A percentile compares a stretch with the other conserved stretches of the same genome.
Conservation (phyloP, 2,113 vertebrate species). For the Vanacampus margaritifer region DNA sequence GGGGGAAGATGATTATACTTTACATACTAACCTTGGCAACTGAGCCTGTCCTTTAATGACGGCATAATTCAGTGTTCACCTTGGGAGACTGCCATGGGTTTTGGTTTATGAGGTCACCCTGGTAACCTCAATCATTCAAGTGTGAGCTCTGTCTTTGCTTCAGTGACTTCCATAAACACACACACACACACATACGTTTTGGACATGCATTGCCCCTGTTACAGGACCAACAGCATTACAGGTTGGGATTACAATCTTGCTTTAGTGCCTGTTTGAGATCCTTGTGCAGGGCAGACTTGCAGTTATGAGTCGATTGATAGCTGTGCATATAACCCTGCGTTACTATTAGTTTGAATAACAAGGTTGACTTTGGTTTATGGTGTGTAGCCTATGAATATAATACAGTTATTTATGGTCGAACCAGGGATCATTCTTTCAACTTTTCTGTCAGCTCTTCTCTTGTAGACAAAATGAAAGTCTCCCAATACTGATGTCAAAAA, state of each 20-base stretch:
- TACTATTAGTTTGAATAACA: constrained; percentile 40
- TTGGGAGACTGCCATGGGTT: constrained; percentile 78
- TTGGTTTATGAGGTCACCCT: constrained; percentile 79
- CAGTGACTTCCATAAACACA: constrained; percentile 65
- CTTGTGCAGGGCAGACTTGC: constrained; percentile 37
- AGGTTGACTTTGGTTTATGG: constrained; percentile 26
- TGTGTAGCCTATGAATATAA: constrained; percentile 2
- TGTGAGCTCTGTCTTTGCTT: constrained; percentile 73
- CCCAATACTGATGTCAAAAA: constrained; percentile 26
- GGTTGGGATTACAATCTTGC: constrained; percentile 55
- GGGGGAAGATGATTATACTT: constrained; percentile 75
- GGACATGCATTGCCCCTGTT: constrained; percentile 25
- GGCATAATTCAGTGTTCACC: constrained; percentile 81
- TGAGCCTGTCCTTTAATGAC: constrained; percentile 78
- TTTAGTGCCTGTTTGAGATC: constrained; percentile 39
- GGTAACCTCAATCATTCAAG: constrained; percentile 81
- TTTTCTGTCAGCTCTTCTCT: constrained; percentile 21
- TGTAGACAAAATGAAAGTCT: constrained; percentile 8
- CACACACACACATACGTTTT: constrained; percentile 21
- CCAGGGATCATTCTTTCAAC: constrained; percentile 8
- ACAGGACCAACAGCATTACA: constrained; percentile 31
- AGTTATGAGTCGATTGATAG: constrained; percentile 43
- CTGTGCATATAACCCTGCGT: constrained; percentile 46
- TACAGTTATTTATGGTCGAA: neutral
- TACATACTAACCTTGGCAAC: constrained; percentile 82